Conservation (phyloP, 2,113 vertebrate species). For the Alligator sinensis region DNA sequence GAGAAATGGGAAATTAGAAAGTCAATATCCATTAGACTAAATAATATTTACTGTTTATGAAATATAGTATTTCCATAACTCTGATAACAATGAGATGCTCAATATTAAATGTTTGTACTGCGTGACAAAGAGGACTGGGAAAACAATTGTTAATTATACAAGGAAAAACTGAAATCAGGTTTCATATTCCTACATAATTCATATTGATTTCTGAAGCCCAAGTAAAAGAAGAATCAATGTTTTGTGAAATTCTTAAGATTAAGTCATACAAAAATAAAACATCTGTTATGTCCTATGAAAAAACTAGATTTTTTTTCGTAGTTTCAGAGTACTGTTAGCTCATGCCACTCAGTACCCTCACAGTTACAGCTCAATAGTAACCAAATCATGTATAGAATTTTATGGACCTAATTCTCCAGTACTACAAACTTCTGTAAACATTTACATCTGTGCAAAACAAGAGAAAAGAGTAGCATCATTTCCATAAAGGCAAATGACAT, state of each 20-base stretch:
- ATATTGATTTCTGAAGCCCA: background rate
- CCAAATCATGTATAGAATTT: background rate
- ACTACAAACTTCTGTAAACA: background rate
- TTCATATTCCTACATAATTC: background rate
- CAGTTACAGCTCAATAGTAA: background rate
- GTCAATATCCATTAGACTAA: rapidly evolving
- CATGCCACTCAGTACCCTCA: background rate
- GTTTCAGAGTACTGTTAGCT: background rate
- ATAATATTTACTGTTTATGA: rapidly evolving
- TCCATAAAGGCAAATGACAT: background rate
- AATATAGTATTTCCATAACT: rapidly evolving
- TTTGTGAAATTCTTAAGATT: background rate
- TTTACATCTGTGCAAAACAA: background rate
- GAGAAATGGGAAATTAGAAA: background rate
- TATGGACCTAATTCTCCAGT: background rate
- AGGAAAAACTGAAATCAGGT: background rate
- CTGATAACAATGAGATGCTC: rapidly evolving
- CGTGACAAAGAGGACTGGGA: background rate
- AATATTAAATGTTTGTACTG: background rate
- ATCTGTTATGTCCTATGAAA: background rate
- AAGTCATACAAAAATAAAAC: background rate
- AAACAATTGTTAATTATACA: rapidly evolving
- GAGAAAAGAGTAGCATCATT: too few relatives aligned
- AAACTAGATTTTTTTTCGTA: background rate
- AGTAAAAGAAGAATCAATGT: background rate